These are phyloP conservation scores for Gadus chalcogrammus DNA, from an alignment of 2,113 vertebrate species.

Conservation along the genomic window DNA sequence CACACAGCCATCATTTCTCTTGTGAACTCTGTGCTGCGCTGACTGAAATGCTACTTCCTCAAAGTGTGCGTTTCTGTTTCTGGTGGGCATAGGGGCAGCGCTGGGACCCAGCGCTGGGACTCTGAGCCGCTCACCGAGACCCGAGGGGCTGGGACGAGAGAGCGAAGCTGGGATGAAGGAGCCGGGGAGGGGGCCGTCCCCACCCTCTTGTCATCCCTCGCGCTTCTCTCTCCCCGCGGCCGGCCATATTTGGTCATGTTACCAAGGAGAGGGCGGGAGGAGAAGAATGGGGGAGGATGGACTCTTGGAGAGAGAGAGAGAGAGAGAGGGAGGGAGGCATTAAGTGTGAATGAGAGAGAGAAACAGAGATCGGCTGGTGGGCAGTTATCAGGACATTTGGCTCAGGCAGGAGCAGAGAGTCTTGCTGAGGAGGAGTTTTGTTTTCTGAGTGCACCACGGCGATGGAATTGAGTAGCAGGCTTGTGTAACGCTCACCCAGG, in stretches of 20 bases:
- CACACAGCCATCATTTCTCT: too few relatives aligned
- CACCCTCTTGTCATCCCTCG: slow-evolving; percentile 55
- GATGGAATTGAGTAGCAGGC: too few relatives aligned
- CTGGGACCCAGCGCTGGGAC: not conserved
- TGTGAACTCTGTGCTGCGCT: too few relatives aligned
- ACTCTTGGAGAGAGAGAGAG: slow-evolving; percentile 47
- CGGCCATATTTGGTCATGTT: slow-evolving; percentile 89
- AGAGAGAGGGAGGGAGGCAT: slow-evolving; percentile 10
- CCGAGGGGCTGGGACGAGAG: slow-evolving; percentile 30
- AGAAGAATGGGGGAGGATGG: slow-evolving; percentile 53
- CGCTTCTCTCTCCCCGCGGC: slow-evolving; percentile 57
- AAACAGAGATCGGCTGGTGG: too few relatives aligned
- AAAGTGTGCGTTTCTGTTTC: not conserved
- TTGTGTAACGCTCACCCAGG: too few relatives aligned
- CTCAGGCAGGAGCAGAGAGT: too few relatives aligned
- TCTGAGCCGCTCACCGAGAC: not conserved
- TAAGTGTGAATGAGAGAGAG: slow-evolving; percentile 42
- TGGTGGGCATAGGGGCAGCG: not conserved
- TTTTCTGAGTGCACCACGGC: too few relatives aligned
- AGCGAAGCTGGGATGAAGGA: slow-evolving; percentile 37
- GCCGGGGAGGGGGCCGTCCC: slow-evolving; percentile 58
- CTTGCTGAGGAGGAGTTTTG: too few relatives aligned
- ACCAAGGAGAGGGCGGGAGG: slow-evolving; percentile 51
- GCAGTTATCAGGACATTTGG: too few relatives aligned
- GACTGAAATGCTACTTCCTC: not conserved